A percentile compares a stretch with the other conserved stretches of the same genome.
phyloP scores from a whole-genome alignment of 1,140 invertebrate species.

The Andricus grossulariae region DNA sequence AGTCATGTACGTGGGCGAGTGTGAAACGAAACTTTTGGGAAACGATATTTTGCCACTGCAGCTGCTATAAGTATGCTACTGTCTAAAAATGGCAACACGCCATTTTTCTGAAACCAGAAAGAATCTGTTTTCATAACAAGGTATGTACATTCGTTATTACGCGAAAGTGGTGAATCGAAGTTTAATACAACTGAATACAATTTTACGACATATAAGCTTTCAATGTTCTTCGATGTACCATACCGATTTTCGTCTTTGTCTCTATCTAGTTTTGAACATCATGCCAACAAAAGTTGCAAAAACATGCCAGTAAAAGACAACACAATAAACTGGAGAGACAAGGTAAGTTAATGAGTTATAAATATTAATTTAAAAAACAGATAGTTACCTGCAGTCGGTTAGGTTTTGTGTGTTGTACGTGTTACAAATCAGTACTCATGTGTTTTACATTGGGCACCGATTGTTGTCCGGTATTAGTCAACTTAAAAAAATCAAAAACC shows the following conservation, averaged over 20 bases:
- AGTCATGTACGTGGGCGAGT: not conserved
- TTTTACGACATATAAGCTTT: not conserved
- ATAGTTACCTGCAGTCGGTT: constrained; percentile 72
- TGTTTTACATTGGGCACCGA: constrained; percentile 74
- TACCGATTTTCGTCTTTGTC: constrained; percentile 39
- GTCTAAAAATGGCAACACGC: constrained; percentile 1
- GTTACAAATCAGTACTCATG: constrained; percentile 76
- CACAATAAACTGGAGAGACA: constrained; percentile 39
- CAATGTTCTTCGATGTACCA: constrained; percentile 31
- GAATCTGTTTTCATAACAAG: not conserved
- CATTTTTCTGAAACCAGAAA: not conserved
- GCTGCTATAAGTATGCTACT: constrained; percentile 37
- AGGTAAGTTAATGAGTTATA: not conserved
- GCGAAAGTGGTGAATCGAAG: constrained; percentile 38
- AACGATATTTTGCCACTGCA: constrained; percentile 45
- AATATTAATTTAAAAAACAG: constrained; percentile 36
- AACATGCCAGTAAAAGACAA: constrained; percentile 50
- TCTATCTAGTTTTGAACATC: constrained; percentile 44
- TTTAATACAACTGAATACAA: not conserved
- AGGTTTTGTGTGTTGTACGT: constrained; percentile 72
- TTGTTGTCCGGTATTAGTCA: constrained; percentile 75
- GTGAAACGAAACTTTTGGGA: constrained; percentile 29
- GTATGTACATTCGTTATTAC: not conserved
- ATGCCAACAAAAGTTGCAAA: constrained; percentile 50
- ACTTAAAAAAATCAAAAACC: constrained; percentile 75